Evolutionary conservation across 2,888 invertebrate genomes (phyloP), one percentile per base, ranked within the genome.

Genomic region (Hypselothyrea guttata): DNA sequence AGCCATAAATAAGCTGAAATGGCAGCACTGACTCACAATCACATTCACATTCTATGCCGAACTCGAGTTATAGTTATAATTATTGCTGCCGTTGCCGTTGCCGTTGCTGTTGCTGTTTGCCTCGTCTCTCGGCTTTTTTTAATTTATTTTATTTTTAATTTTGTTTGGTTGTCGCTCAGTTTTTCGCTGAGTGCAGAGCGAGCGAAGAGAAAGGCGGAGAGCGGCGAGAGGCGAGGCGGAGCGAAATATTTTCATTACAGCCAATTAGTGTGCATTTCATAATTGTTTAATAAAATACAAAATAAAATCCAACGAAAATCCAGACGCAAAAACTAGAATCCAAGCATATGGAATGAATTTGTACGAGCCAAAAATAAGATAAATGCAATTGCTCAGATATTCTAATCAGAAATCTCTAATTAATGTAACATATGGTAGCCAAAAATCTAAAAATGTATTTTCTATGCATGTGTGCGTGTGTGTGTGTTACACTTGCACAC

Each of bases 261-360:
- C 65, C 81, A 88, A 88, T 87, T 88, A 87, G 88, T 86, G 74
- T 87, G 82, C 83, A 87, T 86, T 87, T 87, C 83, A 87, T 88
- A 88, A 87, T 86, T 88, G 75, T 81, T 86, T 76, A 84, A 83
- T 69, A 81, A 83, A 84, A 75, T 61, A 79, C 18, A 40, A 72
- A 61, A 53, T 42, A 59, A 31, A 55, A 45, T 53, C 18, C 28
- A 27, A 45, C 30, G 45, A 18, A 61, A 55, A 59, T 45, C 44
- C 7, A 34, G 42, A 45, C 31, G 48, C 52, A 57, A 53, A 49
- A 30, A 48, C 18, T 7, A 8, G n/a, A n/a, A n/a, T 52, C 31
- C 27, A 28, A 62, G 15, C 45, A 71, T 44, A 56, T 47, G 47
- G 46, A 5, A 34, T 22, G 15, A 16, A 22, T 37, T 34, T 49